A percentile compares a stretch with the other conserved stretches of the same genome.
phyloP scores from a whole-genome alignment of 2,888 invertebrate species.

The Monochamus alternatus region DNA sequence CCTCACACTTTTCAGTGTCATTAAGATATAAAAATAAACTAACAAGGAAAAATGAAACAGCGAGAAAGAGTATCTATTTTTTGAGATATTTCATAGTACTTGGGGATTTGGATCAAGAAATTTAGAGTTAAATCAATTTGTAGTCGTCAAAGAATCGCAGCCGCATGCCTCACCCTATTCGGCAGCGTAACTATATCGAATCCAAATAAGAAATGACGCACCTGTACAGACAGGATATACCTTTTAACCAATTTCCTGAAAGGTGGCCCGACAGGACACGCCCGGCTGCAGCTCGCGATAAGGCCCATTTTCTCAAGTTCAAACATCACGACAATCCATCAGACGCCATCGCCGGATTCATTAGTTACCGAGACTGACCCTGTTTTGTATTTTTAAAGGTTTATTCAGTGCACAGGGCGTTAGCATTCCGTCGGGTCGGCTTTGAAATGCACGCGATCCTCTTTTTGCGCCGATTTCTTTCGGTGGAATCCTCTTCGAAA shows the following conservation, averaged over 20 bases:
- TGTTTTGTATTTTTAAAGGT: constrained; percentile 11
- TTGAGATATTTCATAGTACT: no score
- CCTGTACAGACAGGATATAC: constrained; percentile 12
- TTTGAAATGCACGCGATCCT: constrained; percentile 1
- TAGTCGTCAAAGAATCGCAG: no score
- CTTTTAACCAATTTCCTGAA: constrained; percentile 32
- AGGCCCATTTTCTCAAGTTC: constrained; percentile 18
- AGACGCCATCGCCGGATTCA: neutral
- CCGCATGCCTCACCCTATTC: no score
- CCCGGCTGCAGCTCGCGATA: constrained; percentile 18
- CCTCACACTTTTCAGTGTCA: no score
- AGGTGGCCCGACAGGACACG: constrained; percentile 10
- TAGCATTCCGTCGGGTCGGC: neutral
- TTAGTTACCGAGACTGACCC: constrained; percentile 21
- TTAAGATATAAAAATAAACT: no score
- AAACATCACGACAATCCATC: constrained; percentile 17
- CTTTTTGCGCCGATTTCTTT: neutral
- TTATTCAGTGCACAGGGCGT: constrained; percentile 27
- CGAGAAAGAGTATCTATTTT: no score
- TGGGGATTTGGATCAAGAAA: no score
- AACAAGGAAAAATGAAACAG: no score
- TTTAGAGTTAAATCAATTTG: no score
- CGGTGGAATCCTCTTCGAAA: neutral
- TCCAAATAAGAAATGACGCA: constrained; percentile 19
- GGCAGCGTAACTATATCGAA: no score